A percentile compares a stretch with the other conserved stretches of the same genome.
phyloP scores from a whole-genome alignment of 2,113 vertebrate genomes.

The Anoura caudifer region DNA sequence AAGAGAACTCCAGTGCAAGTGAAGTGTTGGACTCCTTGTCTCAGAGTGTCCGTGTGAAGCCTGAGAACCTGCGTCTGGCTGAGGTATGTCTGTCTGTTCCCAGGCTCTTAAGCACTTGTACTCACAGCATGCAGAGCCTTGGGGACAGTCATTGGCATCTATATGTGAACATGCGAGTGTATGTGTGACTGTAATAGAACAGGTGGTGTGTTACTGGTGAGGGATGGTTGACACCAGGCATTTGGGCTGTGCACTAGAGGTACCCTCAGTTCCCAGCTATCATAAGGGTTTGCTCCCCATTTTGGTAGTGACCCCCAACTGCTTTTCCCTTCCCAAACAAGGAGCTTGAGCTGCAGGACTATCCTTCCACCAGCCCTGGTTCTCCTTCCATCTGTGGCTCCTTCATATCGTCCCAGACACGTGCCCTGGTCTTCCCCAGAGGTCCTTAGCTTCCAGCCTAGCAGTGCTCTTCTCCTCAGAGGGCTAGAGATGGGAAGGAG shows the following conservation, averaged over 20 bases:
- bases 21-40: conserved; percentile 95
- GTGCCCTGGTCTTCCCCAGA: not conserved
- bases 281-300: not conserved
- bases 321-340: not conserved
- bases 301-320: not conserved
- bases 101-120: not conserved
- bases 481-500: not conserved
- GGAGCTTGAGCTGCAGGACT: not conserved
- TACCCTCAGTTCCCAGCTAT: not conserved
- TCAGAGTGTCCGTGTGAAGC: conserved; percentile 89
- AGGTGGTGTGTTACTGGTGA: not conserved
- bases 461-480: not conserved
- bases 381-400: not conserved
- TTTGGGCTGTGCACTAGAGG: not conserved
- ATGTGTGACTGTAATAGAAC: not conserved
- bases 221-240: not conserved
- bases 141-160: not conserved
- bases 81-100: conserved; percentile 82
- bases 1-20: conserved; percentile 93
- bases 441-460: not conserved
- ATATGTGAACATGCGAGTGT: rapidly evolving
- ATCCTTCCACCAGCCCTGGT: not conserved
- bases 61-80: conserved; percentile 92
- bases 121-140: rapidly evolving
- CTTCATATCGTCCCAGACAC: not conserved